These are phyloP conservation scores for Campaea margaritaria DNA, from an alignment of 2,888 invertebrate genomes.

Conservation along the genomic window DNA sequence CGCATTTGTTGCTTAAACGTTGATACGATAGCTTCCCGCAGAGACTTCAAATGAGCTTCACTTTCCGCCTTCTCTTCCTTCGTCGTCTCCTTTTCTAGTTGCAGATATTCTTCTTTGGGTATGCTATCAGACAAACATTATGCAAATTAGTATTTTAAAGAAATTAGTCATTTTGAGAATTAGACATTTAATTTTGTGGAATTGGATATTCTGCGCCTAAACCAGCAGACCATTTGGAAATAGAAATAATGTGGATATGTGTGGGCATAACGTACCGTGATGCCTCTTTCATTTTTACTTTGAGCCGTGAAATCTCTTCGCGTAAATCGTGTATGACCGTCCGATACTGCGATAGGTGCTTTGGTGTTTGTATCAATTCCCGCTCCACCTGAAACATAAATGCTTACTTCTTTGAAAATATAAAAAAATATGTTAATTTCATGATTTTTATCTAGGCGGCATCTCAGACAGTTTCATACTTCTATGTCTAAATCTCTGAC, in stretches of 20 bases:
- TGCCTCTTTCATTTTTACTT: constrained; percentile 92
- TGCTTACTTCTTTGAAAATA: neutral
- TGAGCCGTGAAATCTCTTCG: constrained; percentile 92
- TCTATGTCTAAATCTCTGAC: too few species aligned
- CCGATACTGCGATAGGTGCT: constrained; percentile 94
- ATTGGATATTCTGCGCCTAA: too few species aligned
- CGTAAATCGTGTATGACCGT: constrained; percentile 92
- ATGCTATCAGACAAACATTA: constrained; percentile 41
- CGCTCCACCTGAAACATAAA: constrained; percentile 82
- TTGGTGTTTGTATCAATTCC: constrained; percentile 88
- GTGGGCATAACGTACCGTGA: constrained; percentile 69
- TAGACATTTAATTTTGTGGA: too few species aligned
- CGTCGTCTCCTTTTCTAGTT: constrained; percentile 54
- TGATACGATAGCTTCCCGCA: constrained; percentile 94
- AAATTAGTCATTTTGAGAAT: too few species aligned
- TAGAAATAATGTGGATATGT: neutral
- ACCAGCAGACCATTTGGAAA: neutral
- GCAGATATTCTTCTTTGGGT: constrained; percentile 66
- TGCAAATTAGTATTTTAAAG: too few species aligned
- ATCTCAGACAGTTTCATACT: too few species aligned
- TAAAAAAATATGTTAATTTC: too few species aligned
- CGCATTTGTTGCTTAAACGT: constrained; percentile 98
- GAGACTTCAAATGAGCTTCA: constrained; percentile 84
- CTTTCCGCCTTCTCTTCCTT: constrained; percentile 66
- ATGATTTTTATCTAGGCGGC: too few species aligned